Base-by-base conservation (phyloP, 2,797 vertebrate species). In the Spea hammondii region DNA sequence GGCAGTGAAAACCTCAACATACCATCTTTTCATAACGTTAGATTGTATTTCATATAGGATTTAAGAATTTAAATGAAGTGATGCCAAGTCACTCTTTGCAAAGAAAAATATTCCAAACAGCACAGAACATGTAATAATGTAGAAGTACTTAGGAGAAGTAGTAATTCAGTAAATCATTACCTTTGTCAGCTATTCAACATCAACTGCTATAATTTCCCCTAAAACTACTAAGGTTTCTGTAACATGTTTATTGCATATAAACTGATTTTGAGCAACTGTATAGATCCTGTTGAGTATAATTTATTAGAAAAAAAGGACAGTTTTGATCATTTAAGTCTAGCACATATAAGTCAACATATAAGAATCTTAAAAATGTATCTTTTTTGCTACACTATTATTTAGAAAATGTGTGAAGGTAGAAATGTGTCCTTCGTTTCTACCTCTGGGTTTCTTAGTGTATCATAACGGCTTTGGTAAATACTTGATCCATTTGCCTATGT, bases 151-250 rank as follows among this genome's bases (percentile, higher is more conserved):
- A 65, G 65, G 17, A 49, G 68, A 74, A 55, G 44, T 8, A 68
- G 48, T 70, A 6, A 79, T 74, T 79, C 59, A 62, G 6, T 46
- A 62, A 73, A 79, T 74, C 5, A 74, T 72, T 64, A 51, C 65
- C 55, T 74, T 79, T 65, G 17, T 11, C 14, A 73, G 64, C 32
- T 70, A 62, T 46, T 70, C n/a, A 70, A 47, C 54, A 69, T 77
- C 6, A 77, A 49, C 14, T 12, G 9, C 48, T 64, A 70, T 70
- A 49, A 76, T 69, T 70, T 62, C 60, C 47, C 59, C 48, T 64
- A 46, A 50, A 62, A 65, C 65, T 11, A 46, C 17, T 47, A 70
- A 71, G 32, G 45, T 72, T 65, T 65, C 44, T 78, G 8, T 13
- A 49, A 54, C 50, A 72, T 51, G 14, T 54, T 65, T 72, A 59